These are phyloP conservation scores for Salvelinus alpinus DNA, from an alignment of 2,113 vertebrate genomes.

Conservation along the genomic window DNA sequence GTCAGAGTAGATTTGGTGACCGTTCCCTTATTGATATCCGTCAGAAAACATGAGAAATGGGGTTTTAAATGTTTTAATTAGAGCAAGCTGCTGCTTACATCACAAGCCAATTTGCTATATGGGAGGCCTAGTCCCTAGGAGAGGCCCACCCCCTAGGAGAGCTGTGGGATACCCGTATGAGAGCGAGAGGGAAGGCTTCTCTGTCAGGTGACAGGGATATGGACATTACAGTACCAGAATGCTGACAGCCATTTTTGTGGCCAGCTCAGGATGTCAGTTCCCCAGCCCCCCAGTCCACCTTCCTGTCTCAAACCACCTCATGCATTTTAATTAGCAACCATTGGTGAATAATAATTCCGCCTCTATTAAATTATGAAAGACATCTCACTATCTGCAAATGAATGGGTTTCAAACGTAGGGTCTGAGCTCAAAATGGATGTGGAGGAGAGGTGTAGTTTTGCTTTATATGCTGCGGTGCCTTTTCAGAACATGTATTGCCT, in stretches of 20 bases:
- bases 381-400: background rate
- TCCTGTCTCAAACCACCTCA: constrained; percentile 3
- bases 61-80: constrained; percentile 45
- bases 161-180: too few relatives aligned
- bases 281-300: background rate
- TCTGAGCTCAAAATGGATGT: too few relatives aligned
- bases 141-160: background rate
- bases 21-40: constrained; percentile 30
- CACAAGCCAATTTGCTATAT: constrained; percentile 32
- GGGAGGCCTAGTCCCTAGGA: constrained; percentile 24
- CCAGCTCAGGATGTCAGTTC: constrained; percentile 1
- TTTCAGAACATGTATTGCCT: background rate
- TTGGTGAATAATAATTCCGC: constrained; percentile 26
- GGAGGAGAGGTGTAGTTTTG: background rate
- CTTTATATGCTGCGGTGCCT: background rate
- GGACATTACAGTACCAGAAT: too few relatives aligned
- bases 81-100: constrained; percentile 34
- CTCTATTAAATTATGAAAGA: constrained; percentile 29
- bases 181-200: too few relatives aligned
- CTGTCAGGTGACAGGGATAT: background rate
- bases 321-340: constrained; percentile 33
- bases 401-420: background rate
- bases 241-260: background rate
- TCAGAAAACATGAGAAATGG: constrained; percentile 37
- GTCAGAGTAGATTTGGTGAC: constrained; percentile 43